phyloP scores from a whole-genome alignment of 2,888 invertebrate genomes.

The Apodemia mormo region DNA sequence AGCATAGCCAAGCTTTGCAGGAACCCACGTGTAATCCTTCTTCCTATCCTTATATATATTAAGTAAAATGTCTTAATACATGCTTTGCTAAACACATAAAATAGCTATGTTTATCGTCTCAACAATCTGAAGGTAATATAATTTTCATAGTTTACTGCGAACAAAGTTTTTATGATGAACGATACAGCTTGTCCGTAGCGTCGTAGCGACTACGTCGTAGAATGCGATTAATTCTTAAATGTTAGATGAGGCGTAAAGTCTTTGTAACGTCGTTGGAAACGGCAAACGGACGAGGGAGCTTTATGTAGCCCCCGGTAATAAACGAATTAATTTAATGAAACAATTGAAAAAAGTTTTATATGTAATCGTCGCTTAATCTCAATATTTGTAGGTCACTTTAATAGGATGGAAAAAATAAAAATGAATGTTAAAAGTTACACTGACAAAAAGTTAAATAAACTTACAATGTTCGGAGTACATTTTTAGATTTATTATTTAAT shows the following conservation, averaged over 20 bases:
- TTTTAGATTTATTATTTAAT: too few species aligned
- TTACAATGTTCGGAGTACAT: too few species aligned
- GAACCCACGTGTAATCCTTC: too few species aligned
- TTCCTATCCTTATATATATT: too few species aligned
- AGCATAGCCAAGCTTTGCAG: too few species aligned
- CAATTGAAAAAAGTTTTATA: neutral
- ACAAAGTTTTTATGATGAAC: slow-evolving; percentile 69
- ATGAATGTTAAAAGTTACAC: too few species aligned
- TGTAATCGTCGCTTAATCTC: too few species aligned
- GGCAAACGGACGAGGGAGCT: slow-evolving; percentile 25
- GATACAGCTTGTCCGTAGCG: slow-evolving; percentile 47
- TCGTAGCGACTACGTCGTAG: slow-evolving; percentile 39
- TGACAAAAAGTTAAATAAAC: too few species aligned
- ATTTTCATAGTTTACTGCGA: slow-evolving; percentile 66
- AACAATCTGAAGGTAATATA: slow-evolving; percentile 45
- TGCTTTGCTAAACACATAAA: too few species aligned
- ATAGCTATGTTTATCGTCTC: neutral
- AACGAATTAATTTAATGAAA: neutral
- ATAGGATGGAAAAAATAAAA: too few species aligned
- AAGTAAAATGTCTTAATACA: too few species aligned
- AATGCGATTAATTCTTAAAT: slow-evolving; percentile 73
- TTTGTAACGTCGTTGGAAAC: slow-evolving; percentile 40
- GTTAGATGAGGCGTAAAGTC: slow-evolving; percentile 58
- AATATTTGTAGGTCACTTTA: too few species aligned
- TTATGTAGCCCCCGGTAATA: neutral